Base-by-base conservation (phyloP, 53 echinoderm and acorn worm species). In the Apostichopus leukothele region DNA sequence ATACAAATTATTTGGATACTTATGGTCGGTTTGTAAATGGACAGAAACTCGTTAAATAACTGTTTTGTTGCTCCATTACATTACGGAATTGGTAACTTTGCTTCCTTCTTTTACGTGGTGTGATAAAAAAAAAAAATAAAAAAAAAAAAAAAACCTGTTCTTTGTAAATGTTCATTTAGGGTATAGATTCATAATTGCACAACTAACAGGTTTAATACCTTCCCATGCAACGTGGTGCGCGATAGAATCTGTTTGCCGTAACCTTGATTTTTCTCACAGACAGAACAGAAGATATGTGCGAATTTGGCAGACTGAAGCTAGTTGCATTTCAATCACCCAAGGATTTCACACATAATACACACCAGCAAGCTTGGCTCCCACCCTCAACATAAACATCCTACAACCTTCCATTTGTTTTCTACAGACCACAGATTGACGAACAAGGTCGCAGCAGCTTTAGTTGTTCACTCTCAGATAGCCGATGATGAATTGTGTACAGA, bases 301-400 rank as follows among this genome's bases (percentile, higher is more conserved):
- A 63, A 63, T 13, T 63, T 63, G 11, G 63, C 63, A 79, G 79
- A 52, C 79, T 79, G 7, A 52, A 52, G 53, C 18, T 53, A 51
- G 19, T 53, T 11, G 79, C 9, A 13, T 27, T 79, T 50, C 53
- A 79, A 52, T 79, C 52, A 8, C 79, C 9, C 79, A 79, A 79
- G 79, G 79, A 79, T 79, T 79, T 79, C 79, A 79, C 79, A 79
- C 79, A 79, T 79, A 53, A 53, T 52, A 79, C 52, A 79, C 79
- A 79, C 79, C 79, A 79, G 79, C 20, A 19, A 19, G 51, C n/a
- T 39, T n/a, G 5, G 79, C 79, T n/a, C 53, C 79, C 79, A 79
- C 79, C 79, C 79, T 79, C 79, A 53, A 79, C 79, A 79, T 53
- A 79, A 79, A 79, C 79, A 79, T 51, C 8, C 54, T 16, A 79